Evolutionary conservation across 2,113 vertebrate species (phyloP), one percentile per base, ranked within the genome.

Genomic region (Carassius auratus): DNA sequence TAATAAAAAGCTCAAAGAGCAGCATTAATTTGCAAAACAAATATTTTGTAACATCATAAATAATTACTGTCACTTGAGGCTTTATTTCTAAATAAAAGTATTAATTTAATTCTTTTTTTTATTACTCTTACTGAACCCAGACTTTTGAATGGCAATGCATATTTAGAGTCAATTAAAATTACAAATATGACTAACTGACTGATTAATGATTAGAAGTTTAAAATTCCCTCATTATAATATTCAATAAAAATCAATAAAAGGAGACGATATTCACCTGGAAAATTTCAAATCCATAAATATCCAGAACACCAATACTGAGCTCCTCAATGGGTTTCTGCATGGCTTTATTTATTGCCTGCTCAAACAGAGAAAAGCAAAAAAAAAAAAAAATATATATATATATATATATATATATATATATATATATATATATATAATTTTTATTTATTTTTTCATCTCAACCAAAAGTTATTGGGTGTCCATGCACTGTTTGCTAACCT

Each of bases 261-360:
- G 21, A 36, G 30, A 64, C 69, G 79, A n/a, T 21, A 75, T 62
- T 0, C 52, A 99, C 98, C 97, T 99, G 95, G 89, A 99, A 99
- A 92, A 99, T 99, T 93, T 99, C 98, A 1, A 99, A 99, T 76
- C 98, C 98, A 0, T 99, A 99, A 91, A 99, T 99, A 89, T 99
- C 98, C 21, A 99, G 94, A 52, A 99, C 98, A 0, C 98, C 98
- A 0, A 97, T 89, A 69, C 97, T 99, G 92, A 96, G 97, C 76
- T 99, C 98, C 84, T 99, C 95, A 0, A 95, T 0, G 0, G 97
- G 97, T 87, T 99, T 99, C 92, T 95, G 97, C 88, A 99, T 99
- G 1, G 98, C 98, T 50, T 94, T 95, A 90, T 99, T 99, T 89
- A 99, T 95, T 61, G 97, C 94, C 98, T 99, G 86, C 14, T 36